Conservation (phyloP, 2,888 invertebrate genomes). For the Cacoxenus indagator region DNA sequence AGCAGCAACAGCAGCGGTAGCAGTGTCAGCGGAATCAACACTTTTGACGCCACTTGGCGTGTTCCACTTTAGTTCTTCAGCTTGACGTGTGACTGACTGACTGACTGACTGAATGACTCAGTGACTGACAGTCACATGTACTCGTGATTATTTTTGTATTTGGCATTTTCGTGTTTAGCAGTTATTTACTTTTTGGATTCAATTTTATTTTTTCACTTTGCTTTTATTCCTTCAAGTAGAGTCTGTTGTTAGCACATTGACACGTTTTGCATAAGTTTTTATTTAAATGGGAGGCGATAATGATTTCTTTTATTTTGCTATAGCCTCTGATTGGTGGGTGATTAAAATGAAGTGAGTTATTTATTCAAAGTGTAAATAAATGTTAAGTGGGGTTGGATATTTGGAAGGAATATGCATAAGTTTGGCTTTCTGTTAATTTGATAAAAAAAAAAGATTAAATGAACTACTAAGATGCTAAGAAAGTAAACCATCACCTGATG, state of each 20-base stretch:
- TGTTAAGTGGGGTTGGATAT: neutral
- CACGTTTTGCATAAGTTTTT: conserved; percentile 67
- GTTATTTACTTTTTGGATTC: conserved; percentile 15
- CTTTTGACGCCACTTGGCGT: conserved; percentile 29
- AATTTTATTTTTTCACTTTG: conserved; percentile 31
- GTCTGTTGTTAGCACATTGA: conserved; percentile 63
- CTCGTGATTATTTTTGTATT: conserved; percentile 31
- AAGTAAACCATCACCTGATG: no score
- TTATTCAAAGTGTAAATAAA: conserved; percentile 2
- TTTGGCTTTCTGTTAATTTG: neutral
- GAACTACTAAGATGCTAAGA: no score
- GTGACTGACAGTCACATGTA: conserved; percentile 38
- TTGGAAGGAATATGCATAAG: neutral
- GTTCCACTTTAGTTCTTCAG: conserved; percentile 13
- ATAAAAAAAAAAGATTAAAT: no score
- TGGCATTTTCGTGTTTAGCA: conserved; percentile 28
- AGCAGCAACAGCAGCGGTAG: conserved; percentile 28
- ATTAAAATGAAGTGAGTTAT: neutral
- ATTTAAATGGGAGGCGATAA: conserved; percentile 49
- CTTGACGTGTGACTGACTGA: conserved; percentile 12
- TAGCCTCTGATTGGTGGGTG: neutral
- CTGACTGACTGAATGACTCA: conserved; percentile 29
- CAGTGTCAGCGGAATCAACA: no score
- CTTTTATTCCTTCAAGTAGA: conserved; percentile 20
- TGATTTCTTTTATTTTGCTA: conserved; percentile 21